Conservation (phyloP, 1,140 invertebrate species). For the Melipona quadrifasciata region DNA sequence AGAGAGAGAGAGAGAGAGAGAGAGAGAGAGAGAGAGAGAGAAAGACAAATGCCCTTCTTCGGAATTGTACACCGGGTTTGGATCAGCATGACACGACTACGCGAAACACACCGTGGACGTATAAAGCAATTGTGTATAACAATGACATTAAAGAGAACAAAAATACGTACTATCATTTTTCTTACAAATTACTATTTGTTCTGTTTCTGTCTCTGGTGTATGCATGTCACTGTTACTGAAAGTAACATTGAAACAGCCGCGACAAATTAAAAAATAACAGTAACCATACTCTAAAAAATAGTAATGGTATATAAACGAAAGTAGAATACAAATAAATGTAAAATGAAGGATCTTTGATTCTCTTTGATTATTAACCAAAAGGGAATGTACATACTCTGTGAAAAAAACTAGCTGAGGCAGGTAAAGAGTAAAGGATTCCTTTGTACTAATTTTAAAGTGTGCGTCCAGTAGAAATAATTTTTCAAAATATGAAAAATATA, state of each 20-base stretch:
- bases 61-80: not conserved
- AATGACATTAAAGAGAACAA: not conserved
- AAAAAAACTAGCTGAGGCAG: not conserved
- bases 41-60: not conserved
- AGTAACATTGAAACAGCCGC: too few relatives aligned
- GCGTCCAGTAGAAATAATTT: not conserved
- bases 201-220: too few relatives aligned
- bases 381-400: not conserved
- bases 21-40: too few relatives aligned
- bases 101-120: not conserved
- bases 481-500: not conserved
- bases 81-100: not conserved
- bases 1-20: too few relatives aligned
- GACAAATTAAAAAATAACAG: too few relatives aligned
- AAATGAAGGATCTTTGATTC: not conserved
- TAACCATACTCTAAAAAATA: not conserved
- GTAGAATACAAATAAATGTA: not conserved
- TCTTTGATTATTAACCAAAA: not conserved
- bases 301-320: too few relatives aligned
- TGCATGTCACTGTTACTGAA: too few relatives aligned
- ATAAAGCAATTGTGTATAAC: not conserved
- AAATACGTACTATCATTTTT: not conserved
- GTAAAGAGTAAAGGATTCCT: not conserved
- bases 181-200: not conserved
- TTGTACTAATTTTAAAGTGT: not conserved